These are phyloP conservation scores for Drosophila paucipuncta DNA, from an alignment of 2,888 invertebrate genomes.

Conservation along the genomic window DNA sequence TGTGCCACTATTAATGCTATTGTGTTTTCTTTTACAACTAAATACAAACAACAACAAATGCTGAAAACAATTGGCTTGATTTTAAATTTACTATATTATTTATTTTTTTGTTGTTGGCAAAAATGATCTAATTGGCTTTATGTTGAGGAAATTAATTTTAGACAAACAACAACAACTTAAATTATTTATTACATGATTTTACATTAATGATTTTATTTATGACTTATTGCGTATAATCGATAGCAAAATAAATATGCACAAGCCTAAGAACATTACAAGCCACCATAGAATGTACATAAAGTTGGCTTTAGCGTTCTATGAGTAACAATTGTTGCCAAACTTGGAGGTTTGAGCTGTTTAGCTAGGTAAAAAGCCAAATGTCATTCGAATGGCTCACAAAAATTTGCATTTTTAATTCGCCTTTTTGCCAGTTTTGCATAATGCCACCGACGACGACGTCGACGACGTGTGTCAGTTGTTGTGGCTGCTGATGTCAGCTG, in stretches of 20 bases:
- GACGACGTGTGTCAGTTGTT: constrained; percentile 73
- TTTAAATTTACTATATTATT: neutral
- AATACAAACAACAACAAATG: neutral
- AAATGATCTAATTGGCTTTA: neutral
- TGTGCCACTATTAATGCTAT: neutral
- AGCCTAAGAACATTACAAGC: neutral
- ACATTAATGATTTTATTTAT: neutral
- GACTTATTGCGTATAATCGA: constrained; percentile 2
- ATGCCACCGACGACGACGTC: constrained; percentile 50
- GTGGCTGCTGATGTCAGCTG: constrained; percentile 55
- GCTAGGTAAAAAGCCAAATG: constrained; percentile 43
- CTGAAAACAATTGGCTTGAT: neutral
- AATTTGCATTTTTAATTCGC: constrained; percentile 80
- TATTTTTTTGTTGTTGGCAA: neutral
- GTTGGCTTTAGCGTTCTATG: constrained; percentile 1
- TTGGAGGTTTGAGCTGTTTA: constrained; percentile 23
- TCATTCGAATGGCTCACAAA: constrained; percentile 52
- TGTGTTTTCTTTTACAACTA: neutral
- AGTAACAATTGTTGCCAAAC: constrained; percentile 30
- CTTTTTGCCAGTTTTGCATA: constrained; percentile 77
- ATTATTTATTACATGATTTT: neutral
- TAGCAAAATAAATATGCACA: neutral
- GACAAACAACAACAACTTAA: neutral
- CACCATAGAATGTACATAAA: neutral
- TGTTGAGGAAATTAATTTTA: neutral